These are phyloP conservation scores for Malacoraja senta DNA, from an alignment of 2,797 vertebrate genomes.

Conservation along the genomic window DNA sequence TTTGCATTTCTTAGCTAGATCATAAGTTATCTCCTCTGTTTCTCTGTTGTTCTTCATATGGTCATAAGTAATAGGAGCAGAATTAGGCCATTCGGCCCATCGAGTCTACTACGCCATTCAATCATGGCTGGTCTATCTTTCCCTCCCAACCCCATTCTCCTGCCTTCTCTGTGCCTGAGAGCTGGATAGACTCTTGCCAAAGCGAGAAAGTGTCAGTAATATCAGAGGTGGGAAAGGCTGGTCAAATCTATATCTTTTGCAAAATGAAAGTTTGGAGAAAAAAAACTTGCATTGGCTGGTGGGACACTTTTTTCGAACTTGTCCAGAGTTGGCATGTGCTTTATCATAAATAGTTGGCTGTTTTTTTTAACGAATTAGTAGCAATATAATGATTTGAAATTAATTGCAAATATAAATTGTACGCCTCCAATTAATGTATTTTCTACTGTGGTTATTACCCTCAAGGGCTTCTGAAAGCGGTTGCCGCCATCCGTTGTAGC, in stretches of 20 bases:
- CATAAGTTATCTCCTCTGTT: not conserved
- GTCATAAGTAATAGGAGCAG: no score
- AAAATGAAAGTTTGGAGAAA: not conserved
- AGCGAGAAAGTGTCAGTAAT: not conserved
- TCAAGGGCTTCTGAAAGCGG: not conserved
- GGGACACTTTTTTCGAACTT: not conserved
- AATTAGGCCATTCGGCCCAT: no score
- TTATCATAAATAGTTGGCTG: not conserved
- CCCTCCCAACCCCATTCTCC: no score
- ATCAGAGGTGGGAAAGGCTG: not conserved
- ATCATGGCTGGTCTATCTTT: no score
- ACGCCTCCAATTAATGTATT: not conserved
- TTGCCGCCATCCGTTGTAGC: not conserved
- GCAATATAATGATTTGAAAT: not conserved
- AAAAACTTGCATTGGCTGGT: not conserved
- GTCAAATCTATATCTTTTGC: not conserved
- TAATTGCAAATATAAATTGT: not conserved
- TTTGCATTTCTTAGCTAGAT: not conserved
- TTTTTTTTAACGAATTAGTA: not conserved
- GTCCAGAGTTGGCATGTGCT: not conserved
- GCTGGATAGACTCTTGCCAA: not conserved
- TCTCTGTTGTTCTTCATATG: not conserved
- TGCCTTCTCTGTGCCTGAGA: not conserved
- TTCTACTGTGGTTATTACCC: not conserved
- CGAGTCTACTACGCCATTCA: no score